Base-by-base conservation (phyloP, 2,888 invertebrate species). In the Chloroclysta siterata region DNA sequence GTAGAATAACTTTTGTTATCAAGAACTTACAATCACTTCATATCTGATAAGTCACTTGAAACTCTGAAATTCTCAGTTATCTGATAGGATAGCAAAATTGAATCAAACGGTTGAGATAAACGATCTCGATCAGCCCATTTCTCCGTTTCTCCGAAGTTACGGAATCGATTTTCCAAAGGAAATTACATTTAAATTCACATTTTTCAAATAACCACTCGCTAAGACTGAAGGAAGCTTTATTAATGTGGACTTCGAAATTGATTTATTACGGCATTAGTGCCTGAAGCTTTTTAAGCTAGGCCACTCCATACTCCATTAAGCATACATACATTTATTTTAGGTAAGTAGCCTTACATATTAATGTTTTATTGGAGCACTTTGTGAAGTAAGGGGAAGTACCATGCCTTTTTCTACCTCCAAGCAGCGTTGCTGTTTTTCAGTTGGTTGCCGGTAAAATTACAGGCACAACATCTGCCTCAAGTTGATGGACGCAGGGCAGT, bases 181-280 rank as follows among this genome's bases (percentile, higher is more conserved):
- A 68, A 69, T 72, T 70, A 63, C 66, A 64, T 68, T 71, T 65
- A 69, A 71, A 66, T 65, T 68, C 68, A 17, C 62, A 56, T 66
- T 68, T 72, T 68, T 68, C 62, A 68, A 63, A 67, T 68, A 70
- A 64, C 60, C 63, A 63, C 46, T 53, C 63, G 61, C 55, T 69
- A 48, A 33, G 39, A 33, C 33, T 28, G 54, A 51, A 48, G 39
- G 53, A 53, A 61, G 61, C 61, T 55, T 61, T 61, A 65, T 65
- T 61, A 61, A 61, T 65, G 61, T 53, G 58, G 58, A 61, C 54
- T 58, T 57, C 22, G 47, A 42, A 57, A 61, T 54, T 65, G 61
- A 61, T 61, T 65, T 58, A 55, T 58, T 46, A 15, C 54, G 36
- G 48, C 22, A 53, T 60, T 57, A 50, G 55, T 17, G 41, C 17